Percentiles rank a stretch among this genome's conserved stretches.
Evolutionary conservation across 2,797 vertebrate species (phyloP).

Genomic region (Lagothrix lagotricha): DNA sequence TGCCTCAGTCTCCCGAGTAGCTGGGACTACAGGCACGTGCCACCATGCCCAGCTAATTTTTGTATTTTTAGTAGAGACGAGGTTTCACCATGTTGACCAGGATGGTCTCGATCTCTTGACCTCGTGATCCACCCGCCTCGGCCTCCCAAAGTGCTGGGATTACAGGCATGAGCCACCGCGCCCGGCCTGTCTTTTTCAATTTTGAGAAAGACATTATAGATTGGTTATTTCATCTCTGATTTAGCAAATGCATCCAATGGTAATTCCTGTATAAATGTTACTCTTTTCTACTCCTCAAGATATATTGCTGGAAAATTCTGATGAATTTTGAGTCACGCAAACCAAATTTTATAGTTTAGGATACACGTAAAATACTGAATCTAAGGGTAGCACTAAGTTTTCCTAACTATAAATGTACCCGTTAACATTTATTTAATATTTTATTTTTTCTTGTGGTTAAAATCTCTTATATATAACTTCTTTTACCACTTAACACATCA

Average conservation of each 20-base stretch:
- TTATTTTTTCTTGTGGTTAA: conserved; percentile 12
- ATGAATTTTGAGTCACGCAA: background rate
- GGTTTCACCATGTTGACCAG: no score
- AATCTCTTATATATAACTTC: background rate
- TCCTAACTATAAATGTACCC: conserved; percentile 8
- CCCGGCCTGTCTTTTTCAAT: background rate
- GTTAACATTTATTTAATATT: background rate
- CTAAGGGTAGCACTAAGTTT: background rate
- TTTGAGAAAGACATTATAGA: conserved; percentile 42
- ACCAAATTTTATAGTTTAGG: conserved; percentile 1
- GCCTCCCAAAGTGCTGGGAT: no score
- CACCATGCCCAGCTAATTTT: no score
- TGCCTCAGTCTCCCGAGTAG: no score
- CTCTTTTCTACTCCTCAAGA: background rate
- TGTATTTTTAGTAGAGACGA: no score
- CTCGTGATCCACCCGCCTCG: no score
- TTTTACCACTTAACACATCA: background rate
- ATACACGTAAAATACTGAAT: background rate
- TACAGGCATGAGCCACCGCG: no score
- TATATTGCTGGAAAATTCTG: background rate
- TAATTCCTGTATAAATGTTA: background rate
- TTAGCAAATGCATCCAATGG: background rate
- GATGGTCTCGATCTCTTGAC: no score
- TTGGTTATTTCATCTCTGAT: conserved; percentile 28
- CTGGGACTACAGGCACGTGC: no score